Base-by-base conservation (phyloP, 2,113 vertebrate genomes). In the Pollimyrus isidori region DNA sequence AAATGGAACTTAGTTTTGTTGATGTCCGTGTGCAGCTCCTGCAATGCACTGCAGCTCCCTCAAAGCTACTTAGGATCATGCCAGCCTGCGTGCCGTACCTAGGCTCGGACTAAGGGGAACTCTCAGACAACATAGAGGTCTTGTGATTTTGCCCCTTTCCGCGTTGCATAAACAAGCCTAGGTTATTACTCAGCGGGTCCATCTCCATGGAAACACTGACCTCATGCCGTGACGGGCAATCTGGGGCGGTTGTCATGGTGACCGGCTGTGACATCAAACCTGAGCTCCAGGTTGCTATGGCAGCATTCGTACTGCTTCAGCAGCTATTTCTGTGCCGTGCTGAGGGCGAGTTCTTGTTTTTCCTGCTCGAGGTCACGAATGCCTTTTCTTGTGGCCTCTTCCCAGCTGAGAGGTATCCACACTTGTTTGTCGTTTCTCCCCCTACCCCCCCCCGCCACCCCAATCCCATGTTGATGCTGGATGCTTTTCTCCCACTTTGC, bases 191-290 rank as follows among this genome's bases (percentile, higher is more conserved):
- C 93, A 94, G 94, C 93, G 94, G 95, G 92, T 93, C 90, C 50
- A 45, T 96, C 90, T 86, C 94, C 92, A 95, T 95, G 94, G 95
- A 92, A 94, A 96, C 94, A 92, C 92, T 95, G 94, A 96, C 94
- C 93, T 95, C 95, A 94, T 92, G 92, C 92, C 88, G 90, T 91
- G 93, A 92, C 92, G 91, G 88, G 91, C 90, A 91, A 91, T 93
- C 90, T 93, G 93, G 92, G 91, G 91, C 46, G 89, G 94, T 94
- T 91, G 90, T 92, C 93, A 92, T 94, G 93, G 92, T 90, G 87
- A 93, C 91, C 65, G 23, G 89, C 92, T 89, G n/a, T 87, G 91
- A 91, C 90, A 49, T 92, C 89, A 89, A 90, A 91, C 90, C 87
- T 86, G 86, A 89, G 91, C 90, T 90, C 69, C 15, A 42, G 83